Conservation (phyloP, 2,113 vertebrate species). For the Vicugna pacos region DNA sequence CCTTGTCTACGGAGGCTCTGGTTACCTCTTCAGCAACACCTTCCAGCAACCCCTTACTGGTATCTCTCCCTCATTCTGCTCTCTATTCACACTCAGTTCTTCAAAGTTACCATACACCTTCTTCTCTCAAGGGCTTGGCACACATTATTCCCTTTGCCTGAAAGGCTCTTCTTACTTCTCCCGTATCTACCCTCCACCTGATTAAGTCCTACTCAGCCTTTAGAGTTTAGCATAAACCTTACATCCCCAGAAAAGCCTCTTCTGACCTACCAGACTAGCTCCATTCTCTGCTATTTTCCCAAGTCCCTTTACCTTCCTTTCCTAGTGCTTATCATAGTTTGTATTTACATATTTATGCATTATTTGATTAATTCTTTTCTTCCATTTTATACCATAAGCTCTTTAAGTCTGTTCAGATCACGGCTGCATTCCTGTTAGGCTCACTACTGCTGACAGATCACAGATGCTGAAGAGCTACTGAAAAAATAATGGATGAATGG, state of each 20-base stretch:
- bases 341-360: background rate
- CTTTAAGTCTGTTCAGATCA: background rate
- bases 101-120: background rate
- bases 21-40: background rate
- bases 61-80: background rate
- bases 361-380: background rate
- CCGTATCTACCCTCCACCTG: background rate
- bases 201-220: background rate
- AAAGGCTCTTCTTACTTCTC: background rate
- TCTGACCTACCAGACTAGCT: background rate
- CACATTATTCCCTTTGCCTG: background rate
- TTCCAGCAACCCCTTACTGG: background rate
- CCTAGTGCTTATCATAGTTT: background rate
- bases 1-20: fast-evolving
- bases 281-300: background rate
- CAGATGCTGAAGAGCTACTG: background rate
- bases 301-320: background rate
- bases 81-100: background rate
- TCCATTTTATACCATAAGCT: background rate
- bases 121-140: background rate
- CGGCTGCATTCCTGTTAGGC: background rate
- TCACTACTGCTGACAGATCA: background rate
- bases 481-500: background rate
- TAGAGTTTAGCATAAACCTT: background rate
- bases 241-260: background rate